These are phyloP conservation scores for Microctonus hyperodae DNA, from an alignment of 2,888 invertebrate genomes.

Conservation along the genomic window DNA sequence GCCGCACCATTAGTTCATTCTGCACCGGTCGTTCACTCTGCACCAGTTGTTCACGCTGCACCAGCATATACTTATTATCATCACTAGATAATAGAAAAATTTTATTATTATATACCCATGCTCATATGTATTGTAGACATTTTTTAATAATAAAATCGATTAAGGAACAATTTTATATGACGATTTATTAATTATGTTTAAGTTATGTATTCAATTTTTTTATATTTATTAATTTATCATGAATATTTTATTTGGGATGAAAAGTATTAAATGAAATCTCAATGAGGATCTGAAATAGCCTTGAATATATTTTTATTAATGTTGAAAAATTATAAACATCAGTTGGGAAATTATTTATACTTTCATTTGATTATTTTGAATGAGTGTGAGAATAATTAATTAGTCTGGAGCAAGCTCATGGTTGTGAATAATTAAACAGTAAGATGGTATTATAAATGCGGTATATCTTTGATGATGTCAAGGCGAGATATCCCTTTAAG, in stretches of 20 bases:
- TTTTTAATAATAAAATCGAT: constrained; percentile 28
- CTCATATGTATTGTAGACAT: constrained; percentile 13
- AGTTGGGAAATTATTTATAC: neutral
- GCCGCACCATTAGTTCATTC: constrained; percentile 36
- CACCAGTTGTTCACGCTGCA: constrained; percentile 40
- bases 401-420: neutral
- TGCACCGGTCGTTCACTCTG: constrained; percentile 38
- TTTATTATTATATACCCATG: constrained; percentile 63
- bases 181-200: neutral
- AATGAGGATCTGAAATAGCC: neutral
- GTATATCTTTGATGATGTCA: neutral
- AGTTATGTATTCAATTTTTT: neutral
- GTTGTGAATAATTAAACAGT: neutral
- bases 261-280: neutral
- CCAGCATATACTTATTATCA: constrained; percentile 40
- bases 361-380: neutral
- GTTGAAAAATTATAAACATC: neutral
- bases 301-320: neutral
- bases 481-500: constrained; percentile 7
- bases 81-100: constrained; percentile 46
- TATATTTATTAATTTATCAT: no score
- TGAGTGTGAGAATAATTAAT: constrained; percentile 13
- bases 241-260: no score
- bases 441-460: neutral
- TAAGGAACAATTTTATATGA: neutral